phyloP scores from a whole-genome alignment of 2,888 invertebrate species.

The Oasisia sp. region DNA sequence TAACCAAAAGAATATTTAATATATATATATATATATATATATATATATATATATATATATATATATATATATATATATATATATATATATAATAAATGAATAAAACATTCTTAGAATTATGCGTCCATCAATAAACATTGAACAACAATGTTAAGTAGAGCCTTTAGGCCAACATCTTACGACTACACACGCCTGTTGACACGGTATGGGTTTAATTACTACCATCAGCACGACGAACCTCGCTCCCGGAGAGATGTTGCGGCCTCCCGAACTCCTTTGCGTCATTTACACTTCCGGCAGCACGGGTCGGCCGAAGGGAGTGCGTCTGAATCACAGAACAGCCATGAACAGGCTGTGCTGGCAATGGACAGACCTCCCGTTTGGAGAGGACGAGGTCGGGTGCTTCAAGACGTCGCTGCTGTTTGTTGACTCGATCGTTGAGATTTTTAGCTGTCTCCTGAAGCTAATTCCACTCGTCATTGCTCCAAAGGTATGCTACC shows the following conservation, averaged over 20 bases:
- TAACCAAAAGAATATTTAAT: too few relatives aligned
- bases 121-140: not conserved
- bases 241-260: conserved; percentile 22
- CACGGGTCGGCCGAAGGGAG: conserved; percentile 86
- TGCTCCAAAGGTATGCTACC: conserved; percentile 71
- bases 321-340: conserved; percentile 80
- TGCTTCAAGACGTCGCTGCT: conserved; percentile 90
- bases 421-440: conserved; percentile 88
- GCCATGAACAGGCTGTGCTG: conserved; percentile 78
- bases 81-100: not conserved
- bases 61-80: not conserved
- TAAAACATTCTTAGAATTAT: not conserved
- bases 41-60: not conserved
- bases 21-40: not conserved
- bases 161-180: not conserved
- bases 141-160: not conserved
- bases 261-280: conserved; percentile 52
- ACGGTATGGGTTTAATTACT: not conserved
- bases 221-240: conserved; percentile 3
- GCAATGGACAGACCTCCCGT: conserved; percentile 89
- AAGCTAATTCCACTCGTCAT: conserved; percentile 79
- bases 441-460: conserved; percentile 86
- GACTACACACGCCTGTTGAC: not conserved
- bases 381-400: conserved; percentile 75
- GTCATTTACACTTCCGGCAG: conserved; percentile 88